Evolutionary conservation across 2,888 invertebrate genomes (phyloP).

Genomic region (Scaptomyza flava): DNA sequence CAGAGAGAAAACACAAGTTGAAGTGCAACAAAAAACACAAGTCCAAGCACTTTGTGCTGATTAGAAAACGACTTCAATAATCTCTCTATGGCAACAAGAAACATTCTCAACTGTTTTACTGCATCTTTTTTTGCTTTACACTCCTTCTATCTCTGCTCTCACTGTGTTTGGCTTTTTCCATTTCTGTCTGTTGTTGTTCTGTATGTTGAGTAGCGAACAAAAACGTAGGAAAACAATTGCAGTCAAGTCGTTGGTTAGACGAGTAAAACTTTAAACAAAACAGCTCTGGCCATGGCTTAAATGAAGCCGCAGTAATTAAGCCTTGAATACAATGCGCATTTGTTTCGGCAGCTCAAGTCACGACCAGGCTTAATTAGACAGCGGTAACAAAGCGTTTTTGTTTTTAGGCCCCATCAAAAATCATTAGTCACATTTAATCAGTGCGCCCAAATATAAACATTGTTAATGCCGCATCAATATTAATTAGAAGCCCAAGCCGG

Average conservation of each 20-base stretch:
- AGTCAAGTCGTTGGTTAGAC: constrained; percentile 38
- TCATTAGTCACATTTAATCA: constrained; percentile 74
- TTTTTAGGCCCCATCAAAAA: constrained; percentile 54
- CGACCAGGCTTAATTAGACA: constrained; percentile 64
- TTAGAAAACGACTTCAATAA: constrained; percentile 73
- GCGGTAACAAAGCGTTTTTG: constrained; percentile 55
- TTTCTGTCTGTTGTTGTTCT: background rate
- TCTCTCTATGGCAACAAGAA: constrained; percentile 35
- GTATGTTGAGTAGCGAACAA: constrained; percentile 23
- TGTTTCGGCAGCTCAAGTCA: constrained; percentile 51
- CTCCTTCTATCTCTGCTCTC: background rate
- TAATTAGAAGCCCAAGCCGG: constrained; percentile 55
- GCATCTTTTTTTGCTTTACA: background rate
- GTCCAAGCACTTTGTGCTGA: constrained; percentile 66
- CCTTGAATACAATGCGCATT: constrained; percentile 65
- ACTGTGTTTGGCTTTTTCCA: background rate
- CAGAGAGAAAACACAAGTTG: constrained; percentile 12
- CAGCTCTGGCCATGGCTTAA: constrained; percentile 36
- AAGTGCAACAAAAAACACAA: constrained; percentile 22
- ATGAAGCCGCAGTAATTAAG: constrained; percentile 62
- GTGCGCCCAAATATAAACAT: constrained; percentile 62
- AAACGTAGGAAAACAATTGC: constrained; percentile 50
- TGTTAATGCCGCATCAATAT: constrained; percentile 76
- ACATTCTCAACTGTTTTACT: constrained; percentile 1
- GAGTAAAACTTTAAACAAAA: constrained; percentile 62